These are phyloP conservation scores for Corythoichthys intestinalis DNA, from an alignment of 2,113 vertebrate species.

Conservation along the genomic window DNA sequence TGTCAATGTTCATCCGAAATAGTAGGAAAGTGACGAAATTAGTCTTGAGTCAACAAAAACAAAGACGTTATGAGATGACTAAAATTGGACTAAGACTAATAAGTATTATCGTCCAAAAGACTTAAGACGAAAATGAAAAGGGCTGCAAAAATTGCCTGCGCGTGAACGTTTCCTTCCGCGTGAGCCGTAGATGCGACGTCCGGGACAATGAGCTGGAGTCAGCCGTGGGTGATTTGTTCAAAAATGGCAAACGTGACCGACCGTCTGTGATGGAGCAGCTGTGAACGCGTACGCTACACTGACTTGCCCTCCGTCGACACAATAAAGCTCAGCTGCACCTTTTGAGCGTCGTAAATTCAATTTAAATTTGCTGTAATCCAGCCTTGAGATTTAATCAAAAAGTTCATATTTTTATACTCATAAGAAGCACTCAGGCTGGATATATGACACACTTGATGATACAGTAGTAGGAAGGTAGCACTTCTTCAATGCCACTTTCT, in stretches of 20 bases:
- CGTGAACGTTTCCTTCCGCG: slow-evolving; percentile 20
- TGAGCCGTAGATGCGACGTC: slow-evolving; percentile 34
- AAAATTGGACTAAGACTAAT: too few relatives aligned
- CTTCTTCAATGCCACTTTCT: too few relatives aligned
- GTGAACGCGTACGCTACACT: slow-evolving; percentile 44
- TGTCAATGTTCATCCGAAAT: too few relatives aligned
- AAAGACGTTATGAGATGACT: too few relatives aligned
- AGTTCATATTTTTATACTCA: neutral
- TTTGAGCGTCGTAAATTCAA: slow-evolving; percentile 30
- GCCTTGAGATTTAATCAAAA: neutral
- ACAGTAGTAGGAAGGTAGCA: too few relatives aligned
- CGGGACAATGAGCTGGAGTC: slow-evolving; percentile 39
- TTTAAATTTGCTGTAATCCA: neutral
- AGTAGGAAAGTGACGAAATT: too few relatives aligned
- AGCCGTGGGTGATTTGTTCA: slow-evolving; percentile 50
- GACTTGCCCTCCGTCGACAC: slow-evolving; percentile 35
- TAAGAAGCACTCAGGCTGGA: neutral
- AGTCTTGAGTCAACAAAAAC: too few relatives aligned
- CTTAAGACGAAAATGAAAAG: too few relatives aligned
- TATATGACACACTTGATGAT: too few relatives aligned
- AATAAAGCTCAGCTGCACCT: slow-evolving; percentile 22
- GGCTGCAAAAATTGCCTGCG: slow-evolving; percentile 35
- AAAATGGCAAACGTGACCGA: slow-evolving; percentile 45
- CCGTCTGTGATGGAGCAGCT: slow-evolving; percentile 58
- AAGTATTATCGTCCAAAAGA: too few relatives aligned